phyloP scores from a whole-genome alignment of 2,888 invertebrate genomes.

The Tholera decimalis region DNA sequence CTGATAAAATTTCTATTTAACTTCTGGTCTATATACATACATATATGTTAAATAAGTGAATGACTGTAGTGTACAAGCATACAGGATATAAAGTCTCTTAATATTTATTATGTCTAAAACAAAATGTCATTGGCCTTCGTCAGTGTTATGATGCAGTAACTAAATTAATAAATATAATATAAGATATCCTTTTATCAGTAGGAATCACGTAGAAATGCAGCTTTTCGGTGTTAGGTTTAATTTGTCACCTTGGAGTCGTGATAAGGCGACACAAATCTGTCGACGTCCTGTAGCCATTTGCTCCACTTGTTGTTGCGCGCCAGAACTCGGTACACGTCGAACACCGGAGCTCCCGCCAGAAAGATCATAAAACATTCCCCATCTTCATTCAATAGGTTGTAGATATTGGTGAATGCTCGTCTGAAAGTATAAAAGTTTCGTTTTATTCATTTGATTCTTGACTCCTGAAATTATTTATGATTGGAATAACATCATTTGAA shows the following conservation, averaged over 20 bases:
- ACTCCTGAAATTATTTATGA: neutral
- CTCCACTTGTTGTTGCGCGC: conserved; percentile 90
- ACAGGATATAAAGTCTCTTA: no score
- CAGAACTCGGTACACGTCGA: conserved; percentile 92
- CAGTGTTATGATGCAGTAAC: no score
- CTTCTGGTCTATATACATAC: no score
- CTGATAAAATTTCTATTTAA: no score
- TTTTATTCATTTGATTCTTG: no score
- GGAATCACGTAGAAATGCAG: no score
- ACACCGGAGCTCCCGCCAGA: conserved; percentile 93
- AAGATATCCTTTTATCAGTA: no score
- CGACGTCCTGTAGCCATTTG: conserved; percentile 92
- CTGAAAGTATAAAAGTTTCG: conserved; percentile 79
- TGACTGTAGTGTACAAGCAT: no score
- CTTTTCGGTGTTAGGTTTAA: neutral
- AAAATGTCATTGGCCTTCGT: no score
- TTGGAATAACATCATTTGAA: neutral
- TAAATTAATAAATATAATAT: no score
- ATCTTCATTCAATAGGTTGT: conserved; percentile 92
- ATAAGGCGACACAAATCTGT: conserved; percentile 93
- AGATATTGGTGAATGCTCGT: conserved; percentile 91
- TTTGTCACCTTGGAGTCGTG: conserved; percentile 82
- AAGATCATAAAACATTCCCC: conserved; percentile 94
- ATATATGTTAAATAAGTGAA: no score
- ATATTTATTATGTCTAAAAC: no score